phyloP scores from a whole-genome alignment of 2,797 vertebrate genomes.

The Alectoris magna region DNA sequence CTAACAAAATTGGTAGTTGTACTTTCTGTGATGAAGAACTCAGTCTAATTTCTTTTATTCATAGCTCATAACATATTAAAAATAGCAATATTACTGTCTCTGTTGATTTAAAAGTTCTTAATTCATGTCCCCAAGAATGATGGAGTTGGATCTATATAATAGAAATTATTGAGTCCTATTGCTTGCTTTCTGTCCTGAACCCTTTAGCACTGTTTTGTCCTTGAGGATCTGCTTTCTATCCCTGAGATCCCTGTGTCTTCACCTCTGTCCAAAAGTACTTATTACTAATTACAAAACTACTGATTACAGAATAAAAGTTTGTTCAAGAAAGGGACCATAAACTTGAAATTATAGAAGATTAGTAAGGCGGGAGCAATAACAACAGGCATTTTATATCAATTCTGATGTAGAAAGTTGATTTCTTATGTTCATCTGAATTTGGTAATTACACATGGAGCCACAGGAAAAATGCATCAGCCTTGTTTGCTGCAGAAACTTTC shows the following conservation, averaged over 20 bases:
- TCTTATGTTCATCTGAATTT: background rate
- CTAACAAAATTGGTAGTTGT: accelerated
- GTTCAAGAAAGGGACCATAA: background rate
- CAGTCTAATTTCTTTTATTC: background rate
- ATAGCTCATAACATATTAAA: background rate
- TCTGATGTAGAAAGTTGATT: background rate
- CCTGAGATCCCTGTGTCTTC: background rate
- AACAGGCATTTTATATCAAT: background rate
- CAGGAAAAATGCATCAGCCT: background rate
- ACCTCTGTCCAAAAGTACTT: background rate
- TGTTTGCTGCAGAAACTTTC: background rate
- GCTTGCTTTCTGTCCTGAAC: background rate
- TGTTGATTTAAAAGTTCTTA: background rate
- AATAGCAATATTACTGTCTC: background rate
- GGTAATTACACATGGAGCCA: background rate
- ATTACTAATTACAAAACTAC: background rate
- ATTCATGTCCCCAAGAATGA: background rate
- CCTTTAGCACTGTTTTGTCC: background rate
- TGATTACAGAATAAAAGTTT: background rate
- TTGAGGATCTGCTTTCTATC: background rate
- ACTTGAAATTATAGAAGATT: background rate
- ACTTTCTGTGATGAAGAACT: background rate
- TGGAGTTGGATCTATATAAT: background rate
- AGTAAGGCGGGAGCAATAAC: background rate
- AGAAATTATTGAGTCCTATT: background rate